Evolutionary conservation across 2,113 vertebrate genomes (phyloP), one percentile per base, ranked within the genome.

Genomic region (Pseudopipra pipra): DNA sequence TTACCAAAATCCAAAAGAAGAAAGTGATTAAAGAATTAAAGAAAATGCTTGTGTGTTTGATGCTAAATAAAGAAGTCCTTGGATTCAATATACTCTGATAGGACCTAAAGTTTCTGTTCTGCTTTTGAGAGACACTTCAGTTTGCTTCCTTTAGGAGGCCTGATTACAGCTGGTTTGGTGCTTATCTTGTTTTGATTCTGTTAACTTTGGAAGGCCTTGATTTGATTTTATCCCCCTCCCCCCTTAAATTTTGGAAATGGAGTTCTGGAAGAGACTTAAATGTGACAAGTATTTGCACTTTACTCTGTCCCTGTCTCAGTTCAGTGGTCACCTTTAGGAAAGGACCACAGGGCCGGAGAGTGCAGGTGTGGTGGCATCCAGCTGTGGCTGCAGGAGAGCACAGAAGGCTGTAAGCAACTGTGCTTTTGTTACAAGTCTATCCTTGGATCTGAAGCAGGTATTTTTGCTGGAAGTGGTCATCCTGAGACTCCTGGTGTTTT

Each of bases 21-120:
- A 71, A 84, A 41, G 9, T 25, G 3, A 12, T 72, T 86, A 46
- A 47, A 94, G 17, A 33, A 43, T 93, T 90, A 17, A 39, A 19
- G 44, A 67, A 82, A 93, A 86, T 31, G 22, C 11, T 39, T 1
- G 0, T 75, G 28, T 87, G 28, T 12, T 65, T 93, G 55, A 14
- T 84, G 37, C 37, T 92, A 78, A 94, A 74, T 93, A 87, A 96
- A 87, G 54, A 93, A 67, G 61, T 43, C 18, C 25, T 56, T 93
- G 92, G n/a, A 25, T 56, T 58, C 37, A 33, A 39, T 37, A 27
- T 75, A 28, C 23, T 8, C 62, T 75, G 86, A 65, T 78, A 80
- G 9, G 51, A 84, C 31, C 25, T 72, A 30, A 86, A 82, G 54
- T 82, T 89, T 90, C 58, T 61, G 16, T 52, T 78, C 25, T 87